Evolutionary conservation across 2,113 vertebrate species (phyloP).

Genomic region (Cynopterus brachyotis): DNA sequence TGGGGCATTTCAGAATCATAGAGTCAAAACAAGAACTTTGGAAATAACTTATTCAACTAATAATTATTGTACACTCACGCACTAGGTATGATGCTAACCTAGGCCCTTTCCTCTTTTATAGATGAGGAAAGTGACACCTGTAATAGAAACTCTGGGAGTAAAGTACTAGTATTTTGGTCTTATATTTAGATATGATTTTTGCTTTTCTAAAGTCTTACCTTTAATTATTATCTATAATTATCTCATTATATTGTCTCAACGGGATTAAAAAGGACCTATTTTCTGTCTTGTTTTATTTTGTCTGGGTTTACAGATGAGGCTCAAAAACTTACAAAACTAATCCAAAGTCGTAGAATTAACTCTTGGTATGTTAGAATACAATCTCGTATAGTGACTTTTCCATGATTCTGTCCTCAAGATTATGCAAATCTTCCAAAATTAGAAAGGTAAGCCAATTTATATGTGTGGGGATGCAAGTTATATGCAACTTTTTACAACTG

Average conservation of each 20-base stretch:
- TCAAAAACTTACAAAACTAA: neutral
- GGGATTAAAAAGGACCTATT: neutral
- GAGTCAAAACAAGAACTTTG: conserved; percentile 30
- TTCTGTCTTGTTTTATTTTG: neutral
- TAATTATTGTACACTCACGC: neutral
- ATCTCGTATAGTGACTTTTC: neutral
- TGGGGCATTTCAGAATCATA: neutral
- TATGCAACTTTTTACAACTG: neutral
- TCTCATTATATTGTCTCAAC: neutral
- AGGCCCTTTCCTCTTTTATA: neutral
- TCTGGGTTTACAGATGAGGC: neutral
- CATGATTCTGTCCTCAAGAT: neutral
- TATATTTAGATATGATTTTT: neutral
- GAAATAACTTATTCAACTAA: neutral
- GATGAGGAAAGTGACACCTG: neutral
- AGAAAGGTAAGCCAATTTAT: neutral
- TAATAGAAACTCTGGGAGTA: neutral
- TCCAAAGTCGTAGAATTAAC: neutral
- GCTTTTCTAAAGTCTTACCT: neutral
- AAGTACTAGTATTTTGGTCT: neutral
- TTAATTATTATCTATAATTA: neutral
- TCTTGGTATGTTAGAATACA: neutral
- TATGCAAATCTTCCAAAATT: neutral
- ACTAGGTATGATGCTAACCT: neutral
- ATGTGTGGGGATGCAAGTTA: neutral